phyloP scores from a whole-genome alignment of 2,888 invertebrate genomes.

The Glaucopsyche alexis region DNA sequence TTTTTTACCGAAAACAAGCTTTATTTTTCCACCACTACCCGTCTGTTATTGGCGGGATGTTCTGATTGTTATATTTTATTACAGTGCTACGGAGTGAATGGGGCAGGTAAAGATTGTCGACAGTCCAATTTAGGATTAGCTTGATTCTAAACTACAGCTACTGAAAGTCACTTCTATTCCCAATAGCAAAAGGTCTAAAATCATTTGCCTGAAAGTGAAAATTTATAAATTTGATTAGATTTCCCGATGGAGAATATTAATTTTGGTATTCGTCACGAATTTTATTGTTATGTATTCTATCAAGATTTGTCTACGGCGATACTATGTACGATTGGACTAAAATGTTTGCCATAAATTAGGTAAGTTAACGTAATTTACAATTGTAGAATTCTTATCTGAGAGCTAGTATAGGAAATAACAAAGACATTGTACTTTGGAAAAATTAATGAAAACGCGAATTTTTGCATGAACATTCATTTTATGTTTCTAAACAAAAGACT shows the following conservation, averaged over 20 bases:
- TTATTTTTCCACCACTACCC: constrained; percentile 33
- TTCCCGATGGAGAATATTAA: not conserved
- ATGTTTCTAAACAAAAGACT: too few relatives aligned
- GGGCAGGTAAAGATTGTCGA: constrained; percentile 40
- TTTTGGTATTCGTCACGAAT: constrained; percentile 8
- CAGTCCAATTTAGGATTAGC: constrained; percentile 37
- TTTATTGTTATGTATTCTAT: not conserved
- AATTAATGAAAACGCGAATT: too few relatives aligned
- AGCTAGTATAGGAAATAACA: too few relatives aligned
- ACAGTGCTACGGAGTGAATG: constrained; percentile 36
- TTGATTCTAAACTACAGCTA: constrained; percentile 22
- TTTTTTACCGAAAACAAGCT: not conserved
- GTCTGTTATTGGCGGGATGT: constrained; percentile 37
- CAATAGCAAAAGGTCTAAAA: not conserved
- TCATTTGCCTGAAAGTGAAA: not conserved
- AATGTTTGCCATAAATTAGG: not conserved
- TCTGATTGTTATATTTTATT: constrained; percentile 41
- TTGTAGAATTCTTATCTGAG: too few relatives aligned
- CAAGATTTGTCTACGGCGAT: not conserved
- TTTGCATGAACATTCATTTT: too few relatives aligned
- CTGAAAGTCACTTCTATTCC: not conserved
- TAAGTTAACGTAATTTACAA: not conserved
- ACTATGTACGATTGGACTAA: not conserved
- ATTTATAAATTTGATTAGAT: constrained; percentile 16
- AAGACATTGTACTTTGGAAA: too few relatives aligned